Evolutionary conservation across 2,888 invertebrate species (phyloP).

Genomic region (Leucophora obtusa): DNA sequence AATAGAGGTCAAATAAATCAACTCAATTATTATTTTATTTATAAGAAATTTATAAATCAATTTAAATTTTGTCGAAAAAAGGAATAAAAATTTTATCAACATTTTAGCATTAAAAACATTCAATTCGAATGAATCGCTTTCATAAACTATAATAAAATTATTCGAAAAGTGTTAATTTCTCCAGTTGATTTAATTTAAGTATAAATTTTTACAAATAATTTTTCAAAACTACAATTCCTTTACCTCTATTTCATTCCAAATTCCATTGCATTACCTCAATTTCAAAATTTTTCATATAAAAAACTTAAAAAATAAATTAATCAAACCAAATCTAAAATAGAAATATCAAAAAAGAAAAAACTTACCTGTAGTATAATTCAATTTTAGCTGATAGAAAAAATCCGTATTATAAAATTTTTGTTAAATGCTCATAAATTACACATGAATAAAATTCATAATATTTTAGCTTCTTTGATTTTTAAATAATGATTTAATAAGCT

Average conservation of each 20-base stretch:
- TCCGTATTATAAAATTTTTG: constrained; percentile 6
- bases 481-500: constrained; percentile 74
- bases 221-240: too few relatives aligned
- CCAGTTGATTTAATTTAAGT: too few relatives aligned
- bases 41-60: too few relatives aligned
- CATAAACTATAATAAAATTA: too few relatives aligned
- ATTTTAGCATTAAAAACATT: too few relatives aligned
- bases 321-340: neutral
- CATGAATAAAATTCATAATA: constrained; percentile 62
- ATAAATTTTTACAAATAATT: too few relatives aligned
- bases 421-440: constrained; percentile 51
- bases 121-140: too few relatives aligned
- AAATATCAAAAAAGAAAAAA: constrained; percentile 23
- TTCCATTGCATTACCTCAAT: neutral
- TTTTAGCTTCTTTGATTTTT: constrained; percentile 68
- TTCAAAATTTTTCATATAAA: neutral
- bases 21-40: too few relatives aligned
- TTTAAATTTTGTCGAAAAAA: too few relatives aligned
- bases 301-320: neutral
- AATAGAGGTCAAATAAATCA: too few relatives aligned
- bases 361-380: constrained; percentile 11
- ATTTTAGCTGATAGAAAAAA: constrained; percentile 14
- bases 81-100: too few relatives aligned
- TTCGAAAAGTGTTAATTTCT: too few relatives aligned
- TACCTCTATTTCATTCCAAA: neutral